Conservation (phyloP, 1,140 invertebrate genomes). For the Apis florea region DNA sequence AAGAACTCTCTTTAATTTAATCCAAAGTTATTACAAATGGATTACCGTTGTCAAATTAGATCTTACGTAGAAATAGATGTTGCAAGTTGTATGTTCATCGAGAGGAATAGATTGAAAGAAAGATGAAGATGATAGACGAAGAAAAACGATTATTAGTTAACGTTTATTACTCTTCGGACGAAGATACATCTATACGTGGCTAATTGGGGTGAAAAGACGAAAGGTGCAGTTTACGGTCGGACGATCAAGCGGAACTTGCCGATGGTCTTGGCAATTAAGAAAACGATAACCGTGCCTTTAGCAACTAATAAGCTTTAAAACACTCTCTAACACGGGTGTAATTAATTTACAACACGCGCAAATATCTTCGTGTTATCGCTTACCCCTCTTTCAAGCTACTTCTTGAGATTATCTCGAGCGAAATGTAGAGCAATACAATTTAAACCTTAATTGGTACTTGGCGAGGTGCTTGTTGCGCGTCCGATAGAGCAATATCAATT, state of each 20-base stretch:
- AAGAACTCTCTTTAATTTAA: too few species aligned
- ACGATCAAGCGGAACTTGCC: neutral
- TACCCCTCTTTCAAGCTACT: too few species aligned
- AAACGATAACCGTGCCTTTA: neutral
- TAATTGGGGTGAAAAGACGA: conserved; percentile 1
- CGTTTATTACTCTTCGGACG: too few species aligned
- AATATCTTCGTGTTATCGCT: neutral
- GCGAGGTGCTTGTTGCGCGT: neutral
- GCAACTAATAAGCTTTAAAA: neutral
- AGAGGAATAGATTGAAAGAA: neutral
- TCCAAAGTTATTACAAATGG: too few species aligned
- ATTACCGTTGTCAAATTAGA: too few species aligned
- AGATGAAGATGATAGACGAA: neutral
- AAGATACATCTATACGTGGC: neutral
- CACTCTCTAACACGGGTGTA: neutral
- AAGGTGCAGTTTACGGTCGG: neutral
- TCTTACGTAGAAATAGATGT: neutral
- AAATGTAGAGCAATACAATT: neutral
- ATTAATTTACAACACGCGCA: neutral
- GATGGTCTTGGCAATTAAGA: neutral
- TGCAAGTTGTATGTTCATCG: neutral
- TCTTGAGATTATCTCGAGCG: neutral
- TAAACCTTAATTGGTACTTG: neutral
- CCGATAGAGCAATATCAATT: neutral
- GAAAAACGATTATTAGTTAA: too few species aligned